Conservation (phyloP, 2,888 invertebrate genomes). For the Drosophila meridiana region DNA sequence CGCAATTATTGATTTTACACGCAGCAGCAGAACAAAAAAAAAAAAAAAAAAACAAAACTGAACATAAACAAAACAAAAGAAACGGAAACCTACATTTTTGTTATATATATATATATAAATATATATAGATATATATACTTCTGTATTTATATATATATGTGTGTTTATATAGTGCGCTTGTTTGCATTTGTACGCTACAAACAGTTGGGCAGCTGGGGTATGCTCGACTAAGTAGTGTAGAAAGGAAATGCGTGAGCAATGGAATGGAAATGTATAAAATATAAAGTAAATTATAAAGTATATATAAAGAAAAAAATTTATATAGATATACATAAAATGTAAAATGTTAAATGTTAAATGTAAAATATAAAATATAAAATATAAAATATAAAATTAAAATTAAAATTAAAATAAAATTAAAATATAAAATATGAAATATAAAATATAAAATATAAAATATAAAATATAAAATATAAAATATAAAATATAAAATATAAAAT, state of each 20-base stretch:
- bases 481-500: background rate
- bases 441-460: too few species aligned
- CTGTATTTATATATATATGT: background rate
- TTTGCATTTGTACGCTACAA: conserved; percentile 42
- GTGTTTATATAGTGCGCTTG: conserved; percentile 9
- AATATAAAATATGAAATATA: background rate
- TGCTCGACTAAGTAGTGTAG: background rate
- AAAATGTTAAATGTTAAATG: background rate
- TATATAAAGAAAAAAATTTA: background rate
- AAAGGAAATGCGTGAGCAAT: too few species aligned
- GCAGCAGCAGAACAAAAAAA: conserved; percentile 29
- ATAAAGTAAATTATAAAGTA: background rate
- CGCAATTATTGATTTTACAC: conserved; percentile 79
- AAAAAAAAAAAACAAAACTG: conserved; percentile 8
- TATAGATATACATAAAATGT: background rate
- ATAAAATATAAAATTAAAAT: background rate
- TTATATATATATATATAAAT: conserved; percentile 1
- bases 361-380: background rate
- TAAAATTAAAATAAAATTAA: too few species aligned
- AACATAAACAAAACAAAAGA: conserved; percentile 22
- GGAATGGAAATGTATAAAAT: background rate
- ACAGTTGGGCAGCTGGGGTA: background rate
- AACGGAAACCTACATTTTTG: conserved; percentile 23
- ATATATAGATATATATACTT: background rate
- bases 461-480: too few species aligned